Evolutionary conservation across 1,140 invertebrate genomes (phyloP), one percentile per base, ranked within the genome.

Genomic region (Drosophila persimilis): DNA sequence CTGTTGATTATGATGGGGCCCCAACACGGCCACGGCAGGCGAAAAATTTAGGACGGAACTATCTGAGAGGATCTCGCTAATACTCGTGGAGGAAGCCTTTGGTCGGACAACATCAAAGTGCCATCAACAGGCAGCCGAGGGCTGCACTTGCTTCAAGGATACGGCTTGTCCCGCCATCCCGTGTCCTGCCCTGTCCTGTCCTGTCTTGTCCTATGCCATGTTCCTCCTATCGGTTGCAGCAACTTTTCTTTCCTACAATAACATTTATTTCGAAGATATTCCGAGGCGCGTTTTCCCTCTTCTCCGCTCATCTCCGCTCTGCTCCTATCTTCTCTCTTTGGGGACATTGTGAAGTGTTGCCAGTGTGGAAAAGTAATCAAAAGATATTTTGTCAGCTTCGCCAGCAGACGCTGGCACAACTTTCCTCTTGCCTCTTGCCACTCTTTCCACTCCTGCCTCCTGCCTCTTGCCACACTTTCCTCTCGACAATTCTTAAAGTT

Each of bases 211-310:
- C 29, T 9, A 0, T 9, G 3, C 31, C 8, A 2, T 8, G 31
- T 31, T 3, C 8, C 0, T 31, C 8, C 75, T 86, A 86, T 85
- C 80, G 86, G 76, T 86, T 75, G 65, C 77, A 64, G 73, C 57
- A 83, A 86, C 77, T 83, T 86, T 39, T 81, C 73, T 88, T 78
- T 79, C 52, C 64, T 62, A 83, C 83, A 88, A 86, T 86, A 86
- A 86, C 86, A 83, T 86, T 86, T 86, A 76, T 75, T 73, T 79
- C 66, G 60, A 88, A 78, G 88, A 88, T 88, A 88, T 86, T 80
- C 71, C 77, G 31, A 22, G 54, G 56, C 43, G 55, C 66, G 44
- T 46, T 35, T 48, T 35, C 22, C 15, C 24, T 26, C 20, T 1
- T 20, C 20, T 20, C 20, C 20, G 1, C 24, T 26, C 20, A 0